Evolutionary conservation across 2,797 vertebrate genomes (phyloP), one percentile per base, ranked within the genome.

Genomic region (Remorina albescens): DNA sequence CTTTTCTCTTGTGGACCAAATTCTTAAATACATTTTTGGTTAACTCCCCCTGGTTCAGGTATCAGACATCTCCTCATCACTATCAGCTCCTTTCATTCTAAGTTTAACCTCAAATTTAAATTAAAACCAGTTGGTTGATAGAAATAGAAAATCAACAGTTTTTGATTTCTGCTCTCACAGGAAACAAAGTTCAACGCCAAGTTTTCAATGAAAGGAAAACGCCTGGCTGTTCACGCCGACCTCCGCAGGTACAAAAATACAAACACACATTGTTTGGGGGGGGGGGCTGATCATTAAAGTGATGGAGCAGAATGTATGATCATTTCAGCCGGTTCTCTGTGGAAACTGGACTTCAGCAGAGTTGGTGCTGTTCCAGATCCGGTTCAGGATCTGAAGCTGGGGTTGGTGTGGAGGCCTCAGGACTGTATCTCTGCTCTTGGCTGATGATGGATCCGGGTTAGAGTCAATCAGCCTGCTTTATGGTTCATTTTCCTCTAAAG

Each of bases 181-280:
- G 94, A 95, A 87, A 69, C 91, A 8, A 95, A 89, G 77, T 94
- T 95, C 54, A 94, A 93, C 1, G 97, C 97, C 26, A 98, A 95
- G 86, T 95, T 99, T 72, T 93, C 94, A 0, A 93, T 98, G 86
- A 96, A 91, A 58, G 95, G 90, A 41, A 99, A 98, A 84, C 95
- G 94, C 0, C 86, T 99, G 61, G 91, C 95, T 0, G 81, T 96
- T 6, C 95, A 95, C 10, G 89, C 96, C 80, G 97, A 99, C 81
- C 94, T 99, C 34, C 94, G 95, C 84, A 96, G 95, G 98, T 99
- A 75, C 4, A 51, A 21, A 41, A 21, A 41, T 18, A 16, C 34
- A 41, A 28, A 36, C 46, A 15, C 11, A 64, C 19, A 32, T 8
- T 37, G 37, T 6, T 13, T 12, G 21, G 11, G 47, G 47, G n/a